phyloP scores from a whole-genome alignment of 2,113 vertebrate species.

The Notarius lentiginosus region DNA sequence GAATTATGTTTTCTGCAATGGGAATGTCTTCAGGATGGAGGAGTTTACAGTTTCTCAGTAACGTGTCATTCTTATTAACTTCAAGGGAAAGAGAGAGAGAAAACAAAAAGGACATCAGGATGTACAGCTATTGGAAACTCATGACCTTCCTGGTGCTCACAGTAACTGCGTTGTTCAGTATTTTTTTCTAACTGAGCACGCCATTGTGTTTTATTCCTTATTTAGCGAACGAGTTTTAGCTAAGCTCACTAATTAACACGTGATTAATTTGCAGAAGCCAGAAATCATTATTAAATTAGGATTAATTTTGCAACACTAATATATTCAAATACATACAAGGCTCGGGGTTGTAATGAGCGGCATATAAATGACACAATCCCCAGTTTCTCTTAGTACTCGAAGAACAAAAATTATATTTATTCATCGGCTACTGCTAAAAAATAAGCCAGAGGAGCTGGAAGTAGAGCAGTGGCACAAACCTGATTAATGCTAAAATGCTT shows the following conservation, averaged over 20 bases:
- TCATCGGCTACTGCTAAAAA: neutral
- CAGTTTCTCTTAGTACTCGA: neutral
- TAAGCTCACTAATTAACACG: neutral
- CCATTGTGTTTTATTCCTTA: neutral
- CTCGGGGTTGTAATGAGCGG: neutral
- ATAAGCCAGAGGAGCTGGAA: neutral
- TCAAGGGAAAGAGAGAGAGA: neutral
- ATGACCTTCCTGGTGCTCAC: neutral
- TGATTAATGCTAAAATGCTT: neutral
- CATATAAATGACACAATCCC: neutral
- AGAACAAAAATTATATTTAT: neutral
- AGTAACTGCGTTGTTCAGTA: neutral
- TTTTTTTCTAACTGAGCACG: neutral
- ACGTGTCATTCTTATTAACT: neutral
- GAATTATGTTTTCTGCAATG: neutral
- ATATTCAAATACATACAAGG: neutral
- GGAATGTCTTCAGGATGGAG: neutral
- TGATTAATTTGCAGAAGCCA: neutral
- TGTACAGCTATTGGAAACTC: neutral
- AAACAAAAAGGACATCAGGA: neutral
- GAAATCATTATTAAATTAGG: neutral
- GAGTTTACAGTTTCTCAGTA: neutral
- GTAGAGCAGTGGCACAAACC: neutral
- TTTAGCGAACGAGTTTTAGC: neutral
- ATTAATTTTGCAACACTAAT: slow-evolving; percentile 1